phyloP scores from a whole-genome alignment of 2,888 invertebrate genomes.

The Machimus rusticus region DNA sequence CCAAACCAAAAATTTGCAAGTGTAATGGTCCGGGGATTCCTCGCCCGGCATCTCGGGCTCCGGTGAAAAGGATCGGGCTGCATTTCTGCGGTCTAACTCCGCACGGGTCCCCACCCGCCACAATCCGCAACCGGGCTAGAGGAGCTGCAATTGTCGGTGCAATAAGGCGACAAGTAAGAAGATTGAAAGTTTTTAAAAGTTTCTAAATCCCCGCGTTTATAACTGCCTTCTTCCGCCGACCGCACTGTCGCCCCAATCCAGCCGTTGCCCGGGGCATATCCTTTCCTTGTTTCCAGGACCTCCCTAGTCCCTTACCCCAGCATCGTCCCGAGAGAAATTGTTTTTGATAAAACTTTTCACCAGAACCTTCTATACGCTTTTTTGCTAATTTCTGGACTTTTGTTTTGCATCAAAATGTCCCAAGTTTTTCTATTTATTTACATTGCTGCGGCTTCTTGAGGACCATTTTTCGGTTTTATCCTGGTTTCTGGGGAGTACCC shows the following conservation, averaged over 20 bases:
- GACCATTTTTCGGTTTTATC: conserved; percentile 1
- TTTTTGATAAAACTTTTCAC: conserved; percentile 33
- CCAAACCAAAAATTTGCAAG: conserved; percentile 16
- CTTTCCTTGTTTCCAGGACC: background rate
- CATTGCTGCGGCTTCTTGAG: conserved; percentile 8
- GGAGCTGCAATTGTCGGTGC: conserved; percentile 1
- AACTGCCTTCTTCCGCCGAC: background rate
- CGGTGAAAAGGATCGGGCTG: background rate
- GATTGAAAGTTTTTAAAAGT: conserved; percentile 33
- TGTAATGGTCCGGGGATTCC: background rate
- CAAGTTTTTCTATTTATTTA: conserved; percentile 25
- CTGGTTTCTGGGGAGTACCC: background rate
- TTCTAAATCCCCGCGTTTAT: conserved; percentile 29
- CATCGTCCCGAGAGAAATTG: conserved; percentile 13
- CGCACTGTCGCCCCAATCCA: background rate
- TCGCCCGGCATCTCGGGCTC: background rate
- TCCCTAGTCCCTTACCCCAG: background rate
- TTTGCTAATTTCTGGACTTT: conserved; percentile 31
- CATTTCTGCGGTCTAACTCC: background rate
- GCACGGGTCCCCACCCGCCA: background rate
- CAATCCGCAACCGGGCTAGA: background rate
- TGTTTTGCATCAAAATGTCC: conserved; percentile 24
- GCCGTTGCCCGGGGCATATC: background rate
- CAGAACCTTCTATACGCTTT: conserved; percentile 7
- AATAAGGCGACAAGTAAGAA: conserved; percentile 31